Evolutionary conservation across 1,140 invertebrate genomes (phyloP), one percentile per base, ranked within the genome.

Genomic region (Hycleus cichorii): DNA sequence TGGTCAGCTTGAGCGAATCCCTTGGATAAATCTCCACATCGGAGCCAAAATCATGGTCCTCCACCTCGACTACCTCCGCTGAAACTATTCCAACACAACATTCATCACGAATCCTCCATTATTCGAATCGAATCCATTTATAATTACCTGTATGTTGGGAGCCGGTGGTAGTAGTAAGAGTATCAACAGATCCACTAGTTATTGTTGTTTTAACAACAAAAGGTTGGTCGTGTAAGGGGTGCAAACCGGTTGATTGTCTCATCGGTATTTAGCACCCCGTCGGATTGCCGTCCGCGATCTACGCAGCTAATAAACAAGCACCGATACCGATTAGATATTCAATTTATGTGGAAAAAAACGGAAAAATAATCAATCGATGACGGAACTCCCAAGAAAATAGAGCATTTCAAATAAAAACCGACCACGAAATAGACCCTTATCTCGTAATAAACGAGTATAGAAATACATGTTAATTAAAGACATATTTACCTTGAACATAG

Each of bases 41-140:
- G 57, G 67, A 70, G 63, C 63, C 66, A 52, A 62, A 58, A 59
- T 70, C 70, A 72, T 73, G 66, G 62, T 71, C 71, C 72, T 74
- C 72, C 72, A 74, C 72, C 68, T 73, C 72, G 70, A 67, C 70
- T 69, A 68, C 63, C 60, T 74, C 67, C 49, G 68, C 64, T 55
- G 64, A 67, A 59, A 70, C 68, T 71, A 62, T 32, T 18, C 18
- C 18, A 18, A 18, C 1, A 18, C 18, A 18, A 18, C 1, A 18
- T 18, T 18, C 18, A 18, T 18, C 18, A 1, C 18, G 18, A 18
- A 18, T 18, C 18, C 18, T 18, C 18, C 18, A 18, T 18, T 18
- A 18, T 18, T 18, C 18, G 18, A 18, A 18, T 18, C 18, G 18
- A 18, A 32, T 32, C 4, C 7, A 32, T 44, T 52, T 38, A 32